Evolutionary conservation across 2,888 invertebrate genomes (phyloP).

Genomic region (Rotaria magnacalcarata): DNA sequence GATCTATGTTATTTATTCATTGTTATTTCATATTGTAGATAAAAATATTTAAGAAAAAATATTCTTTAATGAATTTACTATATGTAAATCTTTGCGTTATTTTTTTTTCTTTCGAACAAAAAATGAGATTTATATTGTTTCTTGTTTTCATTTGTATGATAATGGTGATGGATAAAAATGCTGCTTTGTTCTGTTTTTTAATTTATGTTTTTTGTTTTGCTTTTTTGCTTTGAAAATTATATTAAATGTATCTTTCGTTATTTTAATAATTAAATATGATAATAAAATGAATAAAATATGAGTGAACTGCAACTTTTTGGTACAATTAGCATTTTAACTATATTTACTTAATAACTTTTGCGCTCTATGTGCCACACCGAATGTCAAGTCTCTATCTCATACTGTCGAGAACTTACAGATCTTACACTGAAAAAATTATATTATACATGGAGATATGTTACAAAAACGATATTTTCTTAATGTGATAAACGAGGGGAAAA

Average conservation of each 20-base stretch:
- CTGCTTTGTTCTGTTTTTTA: neutral
- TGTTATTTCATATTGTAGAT: neutral
- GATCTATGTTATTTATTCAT: neutral
- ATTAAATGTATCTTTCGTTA: conserved; percentile 12
- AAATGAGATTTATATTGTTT: neutral
- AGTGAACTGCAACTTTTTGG: too few relatives aligned
- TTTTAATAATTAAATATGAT: neutral
- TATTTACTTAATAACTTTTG: too few relatives aligned
- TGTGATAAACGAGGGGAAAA: too few relatives aligned
- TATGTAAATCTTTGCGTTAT: neutral
- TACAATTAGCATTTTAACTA: too few relatives aligned
- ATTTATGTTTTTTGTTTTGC: neutral
- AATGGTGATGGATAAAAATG: neutral
- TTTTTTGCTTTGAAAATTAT: neutral
- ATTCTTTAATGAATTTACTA: neutral
- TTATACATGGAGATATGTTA: too few relatives aligned
- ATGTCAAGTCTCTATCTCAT: too few relatives aligned
- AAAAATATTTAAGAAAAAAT: neutral
- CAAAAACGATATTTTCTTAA: too few relatives aligned
- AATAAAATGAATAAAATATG: neutral
- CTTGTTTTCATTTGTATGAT: neutral
- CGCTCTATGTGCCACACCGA: too few relatives aligned
- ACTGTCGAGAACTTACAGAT: too few relatives aligned
- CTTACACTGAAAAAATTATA: too few relatives aligned
- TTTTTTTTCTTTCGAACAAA: neutral